Percentiles rank a stretch among this genome's conserved stretches.
phyloP scores from a whole-genome alignment of 2,888 invertebrate species.

The Charanyca ferruginea region DNA sequence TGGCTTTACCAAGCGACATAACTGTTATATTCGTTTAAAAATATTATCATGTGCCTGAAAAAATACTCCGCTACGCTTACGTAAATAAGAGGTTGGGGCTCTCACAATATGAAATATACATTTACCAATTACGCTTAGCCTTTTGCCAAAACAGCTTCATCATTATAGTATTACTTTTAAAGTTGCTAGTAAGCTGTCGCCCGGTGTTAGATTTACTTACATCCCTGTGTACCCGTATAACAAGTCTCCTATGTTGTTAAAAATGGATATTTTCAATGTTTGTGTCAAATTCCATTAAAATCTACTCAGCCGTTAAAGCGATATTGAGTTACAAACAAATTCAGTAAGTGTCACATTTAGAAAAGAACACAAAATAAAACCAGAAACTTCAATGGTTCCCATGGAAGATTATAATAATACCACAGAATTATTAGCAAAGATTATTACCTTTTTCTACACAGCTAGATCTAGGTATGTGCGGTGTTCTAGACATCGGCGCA shows the following conservation, averaged over 20 bases:
- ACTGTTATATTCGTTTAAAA: conserved; percentile 52
- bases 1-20: conserved; percentile 45
- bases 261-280: too few relatives aligned
- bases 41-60: conserved; percentile 58
- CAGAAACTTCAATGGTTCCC: conserved; percentile 6
- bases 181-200: neutral
- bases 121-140: neutral
- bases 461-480: conserved; percentile 39
- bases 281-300: too few relatives aligned
- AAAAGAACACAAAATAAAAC: neutral
- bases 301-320: neutral
- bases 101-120: neutral
- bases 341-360: neutral
- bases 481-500: conserved; percentile 40
- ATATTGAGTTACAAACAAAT: neutral
- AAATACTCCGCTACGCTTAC: conserved; percentile 25
- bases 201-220: neutral
- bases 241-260: neutral
- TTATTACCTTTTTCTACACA: conserved; percentile 22
- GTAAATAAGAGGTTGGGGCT: conserved; percentile 3
- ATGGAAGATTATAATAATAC: conserved; percentile 23
- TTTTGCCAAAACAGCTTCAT: neutral
- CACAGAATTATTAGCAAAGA: conserved; percentile 25
- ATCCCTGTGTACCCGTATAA: neutral
- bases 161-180: neutral